phyloP scores from a whole-genome alignment of 2,888 invertebrate species.

The Toxonevra muliebris region DNA sequence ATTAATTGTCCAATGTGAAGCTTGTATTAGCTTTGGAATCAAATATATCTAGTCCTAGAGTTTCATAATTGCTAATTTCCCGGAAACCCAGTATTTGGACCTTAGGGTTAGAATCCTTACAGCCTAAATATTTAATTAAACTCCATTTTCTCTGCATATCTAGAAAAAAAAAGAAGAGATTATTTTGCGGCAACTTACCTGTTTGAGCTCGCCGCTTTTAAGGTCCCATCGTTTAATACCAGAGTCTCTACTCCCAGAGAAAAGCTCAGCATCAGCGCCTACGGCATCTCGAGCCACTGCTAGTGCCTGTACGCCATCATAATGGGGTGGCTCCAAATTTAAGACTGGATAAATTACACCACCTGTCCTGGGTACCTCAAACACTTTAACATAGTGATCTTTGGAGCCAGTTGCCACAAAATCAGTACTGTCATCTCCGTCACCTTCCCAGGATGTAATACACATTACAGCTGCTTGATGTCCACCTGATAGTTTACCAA shows the following conservation, averaged over 20 bases:
- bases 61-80: too few species aligned
- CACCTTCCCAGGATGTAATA: conserved; percentile 70
- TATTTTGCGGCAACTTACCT: conserved; percentile 40
- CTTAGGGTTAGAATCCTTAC: too few species aligned
- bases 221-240: conserved; percentile 88
- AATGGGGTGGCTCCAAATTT: conserved; percentile 85
- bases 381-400: conserved; percentile 82
- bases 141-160: too few species aligned
- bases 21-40: too few species aligned
- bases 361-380: conserved; percentile 65
- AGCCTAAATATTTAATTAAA: too few species aligned
- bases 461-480: conserved; percentile 89
- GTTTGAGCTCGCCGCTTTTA: conserved; percentile 56
- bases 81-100: too few species aligned
- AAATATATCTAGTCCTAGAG: too few species aligned
- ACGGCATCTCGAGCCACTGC: conserved; percentile 71
- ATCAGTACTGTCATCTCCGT: conserved; percentile 66
- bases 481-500: conserved; percentile 79
- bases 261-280: conserved; percentile 67
- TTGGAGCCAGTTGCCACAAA: conserved; percentile 83
- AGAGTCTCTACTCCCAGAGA: conserved; percentile 86
- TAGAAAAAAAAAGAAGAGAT: too few species aligned
- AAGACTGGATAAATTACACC: conserved; percentile 70
- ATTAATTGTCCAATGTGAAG: too few species aligned
- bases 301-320: conserved; percentile 87